These are phyloP conservation scores for Trachelus stipa DNA, from an alignment of 2,888 invertebrate genomes.

Conservation along the genomic window DNA sequence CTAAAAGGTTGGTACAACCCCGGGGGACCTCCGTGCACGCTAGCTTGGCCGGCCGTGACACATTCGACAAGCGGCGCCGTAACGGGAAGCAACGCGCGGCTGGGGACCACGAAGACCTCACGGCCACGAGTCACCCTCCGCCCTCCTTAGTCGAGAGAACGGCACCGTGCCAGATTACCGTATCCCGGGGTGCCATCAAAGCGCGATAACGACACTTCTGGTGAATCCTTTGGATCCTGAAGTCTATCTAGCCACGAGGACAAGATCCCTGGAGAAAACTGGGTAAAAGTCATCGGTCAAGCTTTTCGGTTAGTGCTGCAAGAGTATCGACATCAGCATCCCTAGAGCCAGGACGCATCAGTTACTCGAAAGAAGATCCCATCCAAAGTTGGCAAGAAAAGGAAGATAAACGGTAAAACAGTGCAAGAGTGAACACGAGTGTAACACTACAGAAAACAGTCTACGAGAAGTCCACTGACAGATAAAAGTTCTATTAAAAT, in stretches of 20 bases:
- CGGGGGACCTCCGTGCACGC: conserved; percentile 62
- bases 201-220: conserved; percentile 9
- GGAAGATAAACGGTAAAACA: not conserved
- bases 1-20: conserved; percentile 49
- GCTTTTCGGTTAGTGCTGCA: not conserved
- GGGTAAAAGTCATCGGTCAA: not conserved
- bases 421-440: not conserved
- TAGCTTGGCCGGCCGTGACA: conserved; percentile 64
- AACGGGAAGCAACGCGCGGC: conserved; percentile 67
- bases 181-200: conserved; percentile 5
- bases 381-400: not conserved
- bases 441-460: not conserved
- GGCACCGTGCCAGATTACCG: conserved; percentile 14
- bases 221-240: not conserved
- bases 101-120: conserved; percentile 60
- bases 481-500: not conserved
- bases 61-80: conserved; percentile 67
- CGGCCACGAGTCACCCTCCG: conserved; percentile 44
- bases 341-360: not conserved
- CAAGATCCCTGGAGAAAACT: conserved; percentile 3
- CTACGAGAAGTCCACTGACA: not conserved
- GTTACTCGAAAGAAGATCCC: not conserved
- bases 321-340: not conserved
- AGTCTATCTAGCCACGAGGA: not conserved
- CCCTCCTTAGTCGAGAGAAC: conserved; percentile 27